Conservation (phyloP, 92 coral and sea anemone genomes). For the Siderastrea siderea region DNA sequence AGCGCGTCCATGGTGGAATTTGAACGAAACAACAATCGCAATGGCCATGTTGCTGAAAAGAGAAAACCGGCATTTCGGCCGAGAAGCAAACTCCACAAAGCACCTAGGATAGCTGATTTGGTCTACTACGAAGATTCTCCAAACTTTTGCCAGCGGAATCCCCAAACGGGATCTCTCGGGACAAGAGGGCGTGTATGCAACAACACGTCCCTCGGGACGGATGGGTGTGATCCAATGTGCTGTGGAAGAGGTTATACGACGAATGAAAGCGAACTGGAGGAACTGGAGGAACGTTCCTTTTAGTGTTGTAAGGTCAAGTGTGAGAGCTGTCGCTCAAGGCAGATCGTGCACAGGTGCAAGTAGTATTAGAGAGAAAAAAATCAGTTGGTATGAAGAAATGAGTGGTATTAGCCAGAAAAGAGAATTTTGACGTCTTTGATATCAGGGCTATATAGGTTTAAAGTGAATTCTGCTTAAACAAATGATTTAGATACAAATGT, state of each 20-base stretch:
- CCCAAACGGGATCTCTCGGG: constrained; percentile 89
- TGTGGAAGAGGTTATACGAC: constrained; percentile 90
- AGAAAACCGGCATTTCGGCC: constrained; percentile 85
- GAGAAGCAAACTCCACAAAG: constrained; percentile 74
- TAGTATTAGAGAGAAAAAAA: no score
- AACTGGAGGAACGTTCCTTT: constrained; percentile 78
- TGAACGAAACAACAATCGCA: constrained; percentile 87
- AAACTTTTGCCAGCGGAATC: constrained; percentile 85
- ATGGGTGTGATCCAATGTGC: constrained; percentile 94
- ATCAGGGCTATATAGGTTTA: neutral
- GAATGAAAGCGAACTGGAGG: constrained; percentile 75
- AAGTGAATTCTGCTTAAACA: neutral
- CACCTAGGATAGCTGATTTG: constrained; percentile 87
- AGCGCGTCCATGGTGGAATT: constrained; percentile 97
- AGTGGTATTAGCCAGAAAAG: neutral
- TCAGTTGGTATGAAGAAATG: neutral
- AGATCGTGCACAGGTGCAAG: constrained; percentile 78
- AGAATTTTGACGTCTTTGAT: neutral
- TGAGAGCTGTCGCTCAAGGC: constrained; percentile 76
- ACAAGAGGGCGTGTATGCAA: constrained; percentile 95
- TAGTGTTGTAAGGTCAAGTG: constrained; percentile 98
- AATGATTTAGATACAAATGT: neutral
- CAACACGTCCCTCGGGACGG: constrained; percentile 92
- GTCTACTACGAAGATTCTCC: constrained; percentile 96
- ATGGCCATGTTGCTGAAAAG: constrained; percentile 68